Conservation (phyloP, 2,113 vertebrate genomes). For the Tor tambroides region DNA sequence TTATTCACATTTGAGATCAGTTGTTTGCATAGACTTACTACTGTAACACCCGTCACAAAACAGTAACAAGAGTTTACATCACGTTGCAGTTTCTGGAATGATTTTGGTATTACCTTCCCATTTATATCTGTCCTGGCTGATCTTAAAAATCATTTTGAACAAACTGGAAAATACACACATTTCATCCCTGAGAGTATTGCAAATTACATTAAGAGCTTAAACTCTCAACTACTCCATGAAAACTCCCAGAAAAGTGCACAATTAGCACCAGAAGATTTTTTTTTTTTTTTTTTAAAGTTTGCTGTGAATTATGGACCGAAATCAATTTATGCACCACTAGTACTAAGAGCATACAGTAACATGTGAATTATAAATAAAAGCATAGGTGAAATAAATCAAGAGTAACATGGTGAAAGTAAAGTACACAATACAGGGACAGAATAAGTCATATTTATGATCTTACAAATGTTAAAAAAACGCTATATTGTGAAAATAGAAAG, state of each 20-base stretch:
- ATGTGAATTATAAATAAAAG: conserved; percentile 17
- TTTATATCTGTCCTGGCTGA: conserved; percentile 11
- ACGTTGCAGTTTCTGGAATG: conserved; percentile 36
- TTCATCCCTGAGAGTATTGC: conserved; percentile 72
- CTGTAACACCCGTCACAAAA: conserved; percentile 44
- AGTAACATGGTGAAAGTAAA: background rate
- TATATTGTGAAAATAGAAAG: conserved; percentile 33
- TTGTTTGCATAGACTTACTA: conserved; percentile 58
- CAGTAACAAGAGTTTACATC: conserved; percentile 46
- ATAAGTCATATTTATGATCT: conserved; percentile 55
- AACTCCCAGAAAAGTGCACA: conserved; percentile 21
- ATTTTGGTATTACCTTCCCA: background rate
- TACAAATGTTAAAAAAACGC: conserved; percentile 38
- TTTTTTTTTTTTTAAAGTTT: background rate
- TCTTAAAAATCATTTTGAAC: background rate
- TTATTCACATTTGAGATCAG: conserved; percentile 80
- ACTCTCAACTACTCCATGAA: background rate
- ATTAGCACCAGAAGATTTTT: conserved; percentile 19
- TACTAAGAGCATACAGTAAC: conserved; percentile 33
- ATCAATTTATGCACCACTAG: conserved; percentile 6
- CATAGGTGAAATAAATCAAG: conserved; percentile 22
- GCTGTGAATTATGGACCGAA: background rate
- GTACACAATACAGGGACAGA: background rate
- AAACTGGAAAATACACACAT: conserved; percentile 27
- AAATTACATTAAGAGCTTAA: conserved; percentile 30